Evolutionary conservation across 2,113 vertebrate genomes (phyloP).

Genomic region (Tetrax tetrax): DNA sequence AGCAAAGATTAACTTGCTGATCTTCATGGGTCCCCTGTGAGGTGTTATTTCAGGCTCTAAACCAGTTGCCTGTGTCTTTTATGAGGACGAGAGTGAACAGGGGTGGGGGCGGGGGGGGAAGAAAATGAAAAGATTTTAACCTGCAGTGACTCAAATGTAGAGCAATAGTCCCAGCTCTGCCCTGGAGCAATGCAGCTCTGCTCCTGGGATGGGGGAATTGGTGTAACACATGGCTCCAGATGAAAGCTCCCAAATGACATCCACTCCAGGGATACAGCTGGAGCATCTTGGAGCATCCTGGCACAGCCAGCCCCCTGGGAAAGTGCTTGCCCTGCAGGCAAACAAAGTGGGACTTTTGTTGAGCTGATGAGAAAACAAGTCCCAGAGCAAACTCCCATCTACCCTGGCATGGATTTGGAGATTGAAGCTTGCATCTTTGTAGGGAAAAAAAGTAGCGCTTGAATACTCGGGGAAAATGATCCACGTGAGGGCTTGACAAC

Average conservation of each 20-base stretch:
- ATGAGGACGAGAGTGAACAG: constrained; percentile 1
- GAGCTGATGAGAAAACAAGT: constrained; percentile 17
- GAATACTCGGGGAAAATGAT: neutral
- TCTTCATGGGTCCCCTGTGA: constrained; percentile 28
- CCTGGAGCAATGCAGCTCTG: constrained; percentile 1
- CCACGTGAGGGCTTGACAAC: neutral
- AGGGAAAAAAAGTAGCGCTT: neutral
- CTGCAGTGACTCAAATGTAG: constrained; percentile 36
- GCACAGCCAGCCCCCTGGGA: neutral
- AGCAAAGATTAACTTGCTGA: constrained; percentile 42
- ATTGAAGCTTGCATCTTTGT: neutral
- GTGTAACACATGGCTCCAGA: neutral
- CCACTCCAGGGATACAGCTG: neutral
- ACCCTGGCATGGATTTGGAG: neutral
- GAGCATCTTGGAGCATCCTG: neutral
- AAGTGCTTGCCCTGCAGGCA: constrained; percentile 14
- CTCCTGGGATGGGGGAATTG: neutral
- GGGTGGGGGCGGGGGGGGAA: neutral
- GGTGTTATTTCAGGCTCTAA: constrained; percentile 64
- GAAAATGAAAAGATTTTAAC: constrained; percentile 25
- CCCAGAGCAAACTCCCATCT: neutral
- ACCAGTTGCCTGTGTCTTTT: constrained; percentile 57
- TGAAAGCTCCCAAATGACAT: constrained; percentile 1
- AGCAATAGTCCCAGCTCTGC: constrained; percentile 16
- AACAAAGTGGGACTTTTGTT: constrained; percentile 14